Base-by-base conservation (phyloP, 2,113 vertebrate genomes). In the Bambusicola thoracicus region DNA sequence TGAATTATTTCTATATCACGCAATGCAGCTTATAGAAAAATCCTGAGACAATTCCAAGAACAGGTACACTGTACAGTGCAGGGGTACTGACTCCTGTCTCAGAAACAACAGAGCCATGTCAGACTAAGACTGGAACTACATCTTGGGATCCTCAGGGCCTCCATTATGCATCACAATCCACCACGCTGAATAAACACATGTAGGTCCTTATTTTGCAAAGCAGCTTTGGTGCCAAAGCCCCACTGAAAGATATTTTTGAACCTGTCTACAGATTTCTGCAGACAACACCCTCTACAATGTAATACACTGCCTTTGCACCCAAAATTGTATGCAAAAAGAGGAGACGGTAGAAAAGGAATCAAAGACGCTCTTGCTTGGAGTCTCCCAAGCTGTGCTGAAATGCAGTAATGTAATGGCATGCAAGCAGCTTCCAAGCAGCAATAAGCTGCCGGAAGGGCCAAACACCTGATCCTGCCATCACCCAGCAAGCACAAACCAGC, bases 281-380 rank as follows among this genome's bases (percentile, higher is more conserved):
- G 53, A 73, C 13, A 20, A 8, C 10, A 41, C 4, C 5, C n/a
- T 56, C 29, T 56, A 81, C 25, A n/a, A 38, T 8, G 29, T 41
- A 67, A 62, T 17, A 72, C 4, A 46, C 16, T 51, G 13, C 19
- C 41, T 86, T 48, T 76, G 58, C 20, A n/a, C 12, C 11, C 30
- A 89, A 81, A 78, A 73, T 48, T n/a, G 76, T 25, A 73, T 6
- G 24, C 75, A 34, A 92, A 91, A 89, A 87, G 17, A 65, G 6
- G 15, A 85, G 49, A 82, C 3, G 7, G 30, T 27, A 11, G n/a
- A 62, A 79, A 85, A 76, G 6, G 7, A 92, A 66, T 8, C 2
- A 9, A 89, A 56, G 1, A 9, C 41, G 21, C 13, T 81, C 8
- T 77, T 70, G 63, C 24, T 34, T 22, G 73, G 75, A 29, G 77